These are phyloP conservation scores for Hestina assimilis DNA, from an alignment of 1,140 invertebrate species.

Conservation along the genomic window DNA sequence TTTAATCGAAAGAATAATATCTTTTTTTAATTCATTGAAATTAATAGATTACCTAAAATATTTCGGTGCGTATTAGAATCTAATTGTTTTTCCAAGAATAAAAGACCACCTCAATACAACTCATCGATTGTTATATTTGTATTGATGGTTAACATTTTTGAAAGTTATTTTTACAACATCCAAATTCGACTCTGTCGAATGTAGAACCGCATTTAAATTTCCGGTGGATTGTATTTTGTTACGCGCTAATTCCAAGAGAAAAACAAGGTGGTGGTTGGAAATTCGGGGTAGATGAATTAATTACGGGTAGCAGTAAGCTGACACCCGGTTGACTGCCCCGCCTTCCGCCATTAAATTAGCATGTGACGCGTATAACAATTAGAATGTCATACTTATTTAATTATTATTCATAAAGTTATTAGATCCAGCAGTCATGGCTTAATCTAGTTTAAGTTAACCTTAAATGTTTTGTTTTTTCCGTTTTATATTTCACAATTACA, in stretches of 20 bases:
- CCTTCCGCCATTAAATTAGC: constrained; percentile 35
- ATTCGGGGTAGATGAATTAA: constrained; percentile 58
- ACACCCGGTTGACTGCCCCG: constrained; percentile 39
- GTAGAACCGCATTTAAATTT: constrained; percentile 15
- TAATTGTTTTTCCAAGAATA: too few relatives aligned
- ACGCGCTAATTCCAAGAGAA: constrained; percentile 21
- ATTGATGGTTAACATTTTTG: too few relatives aligned
- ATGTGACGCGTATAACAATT: constrained; percentile 19
- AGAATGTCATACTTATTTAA: constrained; percentile 21
- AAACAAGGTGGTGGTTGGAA: constrained; percentile 32
- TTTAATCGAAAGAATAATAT: too few relatives aligned
- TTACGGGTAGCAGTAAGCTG: constrained; percentile 48
- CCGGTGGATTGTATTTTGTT: constrained; percentile 28
- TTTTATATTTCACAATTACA: neutral
- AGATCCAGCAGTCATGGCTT: neutral
- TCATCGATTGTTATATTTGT: too few relatives aligned
- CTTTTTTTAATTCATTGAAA: too few relatives aligned
- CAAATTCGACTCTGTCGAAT: neutral
- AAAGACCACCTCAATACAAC: too few relatives aligned
- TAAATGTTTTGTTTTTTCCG: neutral
- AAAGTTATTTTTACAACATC: neutral
- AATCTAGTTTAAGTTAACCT: neutral
- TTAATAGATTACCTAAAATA: too few relatives aligned
- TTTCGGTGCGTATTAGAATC: too few relatives aligned
- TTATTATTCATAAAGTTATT: constrained; percentile 18